Evolutionary conservation across 2,797 vertebrate genomes (phyloP).

Genomic region (Cephalopachus bancanus): DNA sequence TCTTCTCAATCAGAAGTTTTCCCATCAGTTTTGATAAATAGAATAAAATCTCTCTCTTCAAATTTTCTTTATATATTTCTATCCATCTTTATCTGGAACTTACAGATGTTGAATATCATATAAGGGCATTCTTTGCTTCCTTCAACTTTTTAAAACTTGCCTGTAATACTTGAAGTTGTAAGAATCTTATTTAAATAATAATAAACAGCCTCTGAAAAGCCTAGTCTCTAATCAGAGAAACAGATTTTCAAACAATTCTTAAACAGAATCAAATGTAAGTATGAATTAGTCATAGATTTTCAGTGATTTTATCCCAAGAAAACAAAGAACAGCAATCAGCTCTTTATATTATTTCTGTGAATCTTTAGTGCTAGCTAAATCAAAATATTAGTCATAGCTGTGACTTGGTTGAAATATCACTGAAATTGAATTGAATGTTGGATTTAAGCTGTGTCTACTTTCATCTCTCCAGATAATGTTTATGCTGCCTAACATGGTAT

Average conservation of each 20-base stretch:
- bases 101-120: neutral
- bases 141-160: neutral
- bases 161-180: neutral
- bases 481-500: neutral
- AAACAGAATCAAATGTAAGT: slow-evolving; percentile 12
- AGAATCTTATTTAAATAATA: neutral
- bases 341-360: neutral
- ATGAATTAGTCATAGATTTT: neutral
- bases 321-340: neutral
- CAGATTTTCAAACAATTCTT: slow-evolving; percentile 21
- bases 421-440: slow-evolving; percentile 27
- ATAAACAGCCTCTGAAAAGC: neutral
- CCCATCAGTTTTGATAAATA: neutral
- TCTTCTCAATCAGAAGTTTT: neutral
- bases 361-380: neutral
- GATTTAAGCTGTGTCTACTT: neutral
- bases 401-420: slow-evolving; percentile 23
- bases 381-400: neutral
- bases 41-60: neutral
- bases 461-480: neutral
- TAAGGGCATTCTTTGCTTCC: neutral
- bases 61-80: neutral
- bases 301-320: neutral
- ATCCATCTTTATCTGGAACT: neutral
- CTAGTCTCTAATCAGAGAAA: neutral